These are phyloP conservation scores for Epirrita christyi DNA, from an alignment of 2,888 invertebrate species.

Conservation along the genomic window DNA sequence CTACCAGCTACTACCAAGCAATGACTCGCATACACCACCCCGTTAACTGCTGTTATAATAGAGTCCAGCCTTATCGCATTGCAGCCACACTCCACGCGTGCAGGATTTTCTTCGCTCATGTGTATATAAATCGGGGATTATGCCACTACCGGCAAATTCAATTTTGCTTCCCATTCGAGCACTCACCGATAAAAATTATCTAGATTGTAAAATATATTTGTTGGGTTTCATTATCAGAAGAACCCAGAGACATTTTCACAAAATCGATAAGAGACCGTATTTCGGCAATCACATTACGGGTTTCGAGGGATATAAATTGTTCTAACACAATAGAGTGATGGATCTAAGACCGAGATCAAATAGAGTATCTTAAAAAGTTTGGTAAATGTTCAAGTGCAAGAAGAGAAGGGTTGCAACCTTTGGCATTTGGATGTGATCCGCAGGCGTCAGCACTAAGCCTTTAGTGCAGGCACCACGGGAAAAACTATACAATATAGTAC, in stretches of 20 bases:
- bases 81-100: constrained; percentile 8
- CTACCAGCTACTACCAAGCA: neutral
- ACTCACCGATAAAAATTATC: constrained; percentile 26
- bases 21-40: constrained; percentile 1
- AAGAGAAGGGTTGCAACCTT: constrained; percentile 54
- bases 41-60: constrained; percentile 7
- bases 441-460: constrained; percentile 44
- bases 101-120: constrained; percentile 12
- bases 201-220: constrained; percentile 26
- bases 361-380: constrained; percentile 47
- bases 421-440: constrained; percentile 55
- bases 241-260: constrained; percentile 3
- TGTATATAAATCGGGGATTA: constrained; percentile 12
- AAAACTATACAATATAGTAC: neutral
- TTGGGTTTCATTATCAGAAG: constrained; percentile 21
- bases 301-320: constrained; percentile 25
- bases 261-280: constrained; percentile 19
- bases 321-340: constrained; percentile 27
- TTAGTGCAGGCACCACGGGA: constrained; percentile 29
- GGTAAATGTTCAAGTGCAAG: constrained; percentile 47
- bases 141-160: constrained; percentile 22
- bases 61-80: constrained; percentile 14
- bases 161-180: constrained; percentile 18
- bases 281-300: constrained; percentile 27
- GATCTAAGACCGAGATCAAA: constrained; percentile 43